Evolutionary conservation across 2,888 invertebrate genomes (phyloP).

Genomic region (Rugalucina vietnamica): DNA sequence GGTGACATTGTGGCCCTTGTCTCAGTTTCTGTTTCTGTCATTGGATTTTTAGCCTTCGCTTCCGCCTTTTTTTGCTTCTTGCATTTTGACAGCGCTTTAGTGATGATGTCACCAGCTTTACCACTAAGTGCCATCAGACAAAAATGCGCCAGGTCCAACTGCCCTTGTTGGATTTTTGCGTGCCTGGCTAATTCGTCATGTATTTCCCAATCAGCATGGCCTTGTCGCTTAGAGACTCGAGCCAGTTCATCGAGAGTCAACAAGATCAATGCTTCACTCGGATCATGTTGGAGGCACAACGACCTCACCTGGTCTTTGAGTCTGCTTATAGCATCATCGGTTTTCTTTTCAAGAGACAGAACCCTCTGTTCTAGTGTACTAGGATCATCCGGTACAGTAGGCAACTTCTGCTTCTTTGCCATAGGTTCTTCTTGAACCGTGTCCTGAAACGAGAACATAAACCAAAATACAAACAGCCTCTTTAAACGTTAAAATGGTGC

Average conservation of each 20-base stretch:
- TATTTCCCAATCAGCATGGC: neutral
- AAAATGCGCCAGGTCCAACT: neutral
- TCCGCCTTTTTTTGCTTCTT: neutral
- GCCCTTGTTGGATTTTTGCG: neutral
- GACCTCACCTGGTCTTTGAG: neutral
- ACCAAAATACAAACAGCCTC: no score
- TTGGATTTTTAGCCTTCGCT: neutral
- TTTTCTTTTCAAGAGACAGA: neutral
- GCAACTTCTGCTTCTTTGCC: no score
- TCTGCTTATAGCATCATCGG: neutral
- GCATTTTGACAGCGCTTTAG: neutral
- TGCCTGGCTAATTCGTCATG: neutral
- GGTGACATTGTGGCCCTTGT: neutral
- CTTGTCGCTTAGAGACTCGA: neutral
- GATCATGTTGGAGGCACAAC: neutral
- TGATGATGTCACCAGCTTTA: neutral
- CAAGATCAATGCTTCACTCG: neutral
- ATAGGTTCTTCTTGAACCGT: no score
- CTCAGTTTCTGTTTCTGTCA: neutral
- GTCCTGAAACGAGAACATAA: no score
- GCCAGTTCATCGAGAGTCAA: neutral
- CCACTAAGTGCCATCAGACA: neutral
- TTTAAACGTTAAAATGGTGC: no score
- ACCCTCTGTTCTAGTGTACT: no score
- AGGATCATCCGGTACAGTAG: no score